Evolutionary conservation across 2,888 invertebrate species (phyloP), one percentile per base, ranked within the genome.

Genomic region (Drosophila lacicola): DNA sequence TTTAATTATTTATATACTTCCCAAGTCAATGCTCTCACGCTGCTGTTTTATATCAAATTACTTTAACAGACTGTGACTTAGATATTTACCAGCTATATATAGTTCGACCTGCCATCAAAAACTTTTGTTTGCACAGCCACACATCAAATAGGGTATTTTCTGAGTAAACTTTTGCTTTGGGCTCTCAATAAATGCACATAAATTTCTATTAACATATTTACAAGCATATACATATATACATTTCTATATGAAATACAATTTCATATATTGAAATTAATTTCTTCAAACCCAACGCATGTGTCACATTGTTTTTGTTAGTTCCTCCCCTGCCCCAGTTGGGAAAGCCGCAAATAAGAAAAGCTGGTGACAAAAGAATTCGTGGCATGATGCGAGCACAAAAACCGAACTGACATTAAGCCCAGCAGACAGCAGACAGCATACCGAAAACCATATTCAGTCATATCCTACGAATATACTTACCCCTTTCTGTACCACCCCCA

Each of bases 181-280:
- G 19, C 46, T 53, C 44, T 70, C 53, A 58, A 65, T 73, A 41
- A 49, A 63, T 47, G 51, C 51, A 50, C 77, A 89, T 89, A 69
- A 74, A 84, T 89, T 74, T 63, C 45, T 61, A 85, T 84, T 89
- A 82, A 58, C 61, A 63, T 29, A 70, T 45, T 46, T 34, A 53
- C 42, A 53, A 36, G 45, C 19, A 46, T 34, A 44, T 44, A 39
- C 34, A 36, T 56, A 54, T 51, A 14, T 45, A 14, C 45, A 54
- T 21, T 19, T 19, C n/a, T 37, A 34, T 13, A 25, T 39, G 21
- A 50, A 41, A 46, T 34, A 50, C 19, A 73, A 36, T 33, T 25
- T 45, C 51, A 67, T 64, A 47, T 54, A 87, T 89, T 84, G 66
- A 84, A 82, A 84, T 87, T 87, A 89, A 84, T 88, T 82, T 54